phyloP scores from a whole-genome alignment of 2,113 vertebrate species.

The Epinephelus cyanopodus region DNA sequence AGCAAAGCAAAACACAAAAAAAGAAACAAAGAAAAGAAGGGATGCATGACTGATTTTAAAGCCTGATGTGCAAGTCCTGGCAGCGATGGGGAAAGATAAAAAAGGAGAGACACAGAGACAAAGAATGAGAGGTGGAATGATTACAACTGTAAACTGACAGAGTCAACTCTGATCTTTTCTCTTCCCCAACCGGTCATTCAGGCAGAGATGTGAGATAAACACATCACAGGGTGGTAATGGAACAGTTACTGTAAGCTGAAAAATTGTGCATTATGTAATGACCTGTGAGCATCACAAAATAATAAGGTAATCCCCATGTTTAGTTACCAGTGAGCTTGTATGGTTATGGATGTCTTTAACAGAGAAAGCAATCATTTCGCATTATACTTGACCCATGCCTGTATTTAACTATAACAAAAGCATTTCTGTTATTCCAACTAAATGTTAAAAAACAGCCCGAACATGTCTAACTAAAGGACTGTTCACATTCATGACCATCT shows the following conservation, averaged over 20 bases:
- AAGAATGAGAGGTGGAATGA: constrained; percentile 1
- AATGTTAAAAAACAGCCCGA: background rate
- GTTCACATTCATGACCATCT: background rate
- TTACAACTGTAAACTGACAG: constrained; percentile 24
- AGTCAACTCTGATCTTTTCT: background rate
- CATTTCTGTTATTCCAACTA: background rate
- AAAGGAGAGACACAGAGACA: background rate
- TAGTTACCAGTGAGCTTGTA: background rate
- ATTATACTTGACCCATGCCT: background rate
- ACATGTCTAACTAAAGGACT: background rate
- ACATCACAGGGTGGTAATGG: background rate
- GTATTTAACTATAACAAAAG: background rate
- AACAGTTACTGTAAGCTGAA: background rate
- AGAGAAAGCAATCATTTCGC: background rate
- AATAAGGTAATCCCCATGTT: background rate
- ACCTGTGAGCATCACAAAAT: too few relatives aligned
- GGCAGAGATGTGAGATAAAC: background rate
- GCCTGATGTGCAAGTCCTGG: background rate
- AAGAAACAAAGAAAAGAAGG: background rate
- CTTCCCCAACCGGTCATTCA: constrained; percentile 41
- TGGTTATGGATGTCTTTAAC: background rate
- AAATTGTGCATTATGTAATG: background rate
- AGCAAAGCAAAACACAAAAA: background rate
- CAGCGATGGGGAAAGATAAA: background rate
- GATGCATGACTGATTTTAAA: background rate